These are phyloP conservation scores for Enteromius mattozi DNA, from an alignment of 2,797 vertebrate genomes.

Conservation along the genomic window DNA sequence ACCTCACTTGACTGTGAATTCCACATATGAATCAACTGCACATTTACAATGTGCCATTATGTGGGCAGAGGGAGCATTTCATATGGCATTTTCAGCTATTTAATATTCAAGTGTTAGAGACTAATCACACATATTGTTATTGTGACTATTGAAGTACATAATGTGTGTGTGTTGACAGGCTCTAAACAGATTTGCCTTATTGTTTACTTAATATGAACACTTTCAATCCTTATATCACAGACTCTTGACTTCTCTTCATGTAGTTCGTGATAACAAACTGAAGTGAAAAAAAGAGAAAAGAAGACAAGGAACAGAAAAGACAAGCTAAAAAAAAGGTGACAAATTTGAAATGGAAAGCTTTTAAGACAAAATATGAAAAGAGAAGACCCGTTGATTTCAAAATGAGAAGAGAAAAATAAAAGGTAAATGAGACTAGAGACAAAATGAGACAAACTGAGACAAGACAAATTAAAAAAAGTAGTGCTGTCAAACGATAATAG, in stretches of 20 bases:
- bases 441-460: neutral
- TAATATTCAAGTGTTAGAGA: constrained; percentile 25
- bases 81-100: constrained; percentile 13
- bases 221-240: neutral
- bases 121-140: constrained; percentile 42
- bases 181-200: constrained; percentile 17
- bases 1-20: constrained; percentile 59
- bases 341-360: neutral
- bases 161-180: neutral
- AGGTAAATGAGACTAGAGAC: neutral
- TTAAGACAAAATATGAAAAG: neutral
- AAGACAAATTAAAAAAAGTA: neutral
- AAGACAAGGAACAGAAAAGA: neutral
- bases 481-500: no score
- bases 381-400: neutral
- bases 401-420: neutral
- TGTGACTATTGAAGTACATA: constrained; percentile 24
- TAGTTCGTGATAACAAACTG: neutral
- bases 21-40: constrained; percentile 58
- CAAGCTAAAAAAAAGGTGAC: no score
- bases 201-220: neutral
- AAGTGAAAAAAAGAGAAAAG: neutral
- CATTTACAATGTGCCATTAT: constrained; percentile 49
- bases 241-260: neutral
- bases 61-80: constrained; percentile 17